phyloP scores from a whole-genome alignment of 2,113 vertebrate genomes.

The Oenanthe melanoleuca region DNA sequence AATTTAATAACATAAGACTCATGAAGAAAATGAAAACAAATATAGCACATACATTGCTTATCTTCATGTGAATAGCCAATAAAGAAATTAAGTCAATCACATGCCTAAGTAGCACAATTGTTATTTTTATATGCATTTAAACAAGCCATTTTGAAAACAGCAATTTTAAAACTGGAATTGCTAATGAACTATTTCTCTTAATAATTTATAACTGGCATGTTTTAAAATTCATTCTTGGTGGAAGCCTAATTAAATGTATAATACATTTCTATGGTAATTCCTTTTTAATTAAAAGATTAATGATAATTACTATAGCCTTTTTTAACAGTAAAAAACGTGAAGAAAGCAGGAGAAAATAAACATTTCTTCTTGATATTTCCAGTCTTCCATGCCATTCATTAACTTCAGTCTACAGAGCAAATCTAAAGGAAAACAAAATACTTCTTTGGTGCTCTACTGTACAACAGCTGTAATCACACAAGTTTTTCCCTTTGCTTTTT shows the following conservation, averaged over 20 bases:
- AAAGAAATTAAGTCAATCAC: neutral
- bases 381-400: neutral
- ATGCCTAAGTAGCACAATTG: neutral
- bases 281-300: neutral
- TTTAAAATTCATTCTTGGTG: neutral
- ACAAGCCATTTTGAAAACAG: neutral
- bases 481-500: neutral
- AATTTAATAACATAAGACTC: neutral
- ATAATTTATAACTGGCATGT: neutral
- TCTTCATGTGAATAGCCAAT: neutral
- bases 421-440: neutral
- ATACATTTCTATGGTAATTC: neutral
- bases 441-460: neutral
- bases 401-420: neutral
- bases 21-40: neutral
- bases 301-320: neutral
- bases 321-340: neutral
- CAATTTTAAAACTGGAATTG: neutral
- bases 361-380: neutral
- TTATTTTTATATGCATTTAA: neutral
- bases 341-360: neutral
- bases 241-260: neutral
- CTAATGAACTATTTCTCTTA: neutral
- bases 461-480: rapidly evolving
- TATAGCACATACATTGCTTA: neutral